A percentile compares a stretch with the other conserved stretches of the same genome.
Conservation (phyloP, 2,797 vertebrate species). For the Synanceia verrucosa region DNA sequence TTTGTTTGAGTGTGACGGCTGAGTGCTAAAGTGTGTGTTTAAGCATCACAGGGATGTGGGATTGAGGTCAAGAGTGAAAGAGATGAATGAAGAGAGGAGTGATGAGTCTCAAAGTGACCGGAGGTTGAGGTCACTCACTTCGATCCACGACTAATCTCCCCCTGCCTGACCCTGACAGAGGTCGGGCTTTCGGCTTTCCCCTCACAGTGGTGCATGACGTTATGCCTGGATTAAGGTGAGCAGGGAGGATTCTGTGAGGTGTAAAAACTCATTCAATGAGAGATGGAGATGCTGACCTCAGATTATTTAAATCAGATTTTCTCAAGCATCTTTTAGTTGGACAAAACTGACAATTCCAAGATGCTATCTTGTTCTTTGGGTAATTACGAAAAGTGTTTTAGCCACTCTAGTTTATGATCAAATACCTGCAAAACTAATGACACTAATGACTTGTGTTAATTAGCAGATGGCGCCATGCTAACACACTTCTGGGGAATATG, state of each 20-base stretch:
- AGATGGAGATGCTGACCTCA: not conserved
- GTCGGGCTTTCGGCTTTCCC: constrained; percentile 19
- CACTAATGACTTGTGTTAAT: not conserved
- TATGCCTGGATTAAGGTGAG: constrained; percentile 35
- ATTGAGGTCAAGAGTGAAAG: constrained; percentile 52
- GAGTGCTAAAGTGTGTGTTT: constrained; percentile 52
- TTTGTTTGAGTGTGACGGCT: constrained; percentile 37
- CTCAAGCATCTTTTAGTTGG: not conserved
- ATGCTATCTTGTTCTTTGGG: not conserved
- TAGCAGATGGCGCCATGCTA: too few species aligned
- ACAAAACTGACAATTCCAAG: not conserved
- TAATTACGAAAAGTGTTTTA: too few species aligned
- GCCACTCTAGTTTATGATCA: not conserved
- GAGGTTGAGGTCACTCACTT: constrained; percentile 48
- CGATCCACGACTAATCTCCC: constrained; percentile 51
- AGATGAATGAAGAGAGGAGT: constrained; percentile 51
- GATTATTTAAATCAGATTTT: not conserved
- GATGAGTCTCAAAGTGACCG: constrained; percentile 48
- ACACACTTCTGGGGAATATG: too few species aligned
- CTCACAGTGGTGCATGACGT: not conserved
- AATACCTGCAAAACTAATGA: not conserved
- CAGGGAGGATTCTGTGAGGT: constrained; percentile 16
- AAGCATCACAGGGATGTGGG: constrained; percentile 53
- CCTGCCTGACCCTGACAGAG: constrained; percentile 41
- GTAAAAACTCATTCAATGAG: constrained; percentile 6